These are phyloP conservation scores for Holothuria leucospilota DNA, from an alignment of 53 echinoderm and acorn worm genomes.

Conservation along the genomic window DNA sequence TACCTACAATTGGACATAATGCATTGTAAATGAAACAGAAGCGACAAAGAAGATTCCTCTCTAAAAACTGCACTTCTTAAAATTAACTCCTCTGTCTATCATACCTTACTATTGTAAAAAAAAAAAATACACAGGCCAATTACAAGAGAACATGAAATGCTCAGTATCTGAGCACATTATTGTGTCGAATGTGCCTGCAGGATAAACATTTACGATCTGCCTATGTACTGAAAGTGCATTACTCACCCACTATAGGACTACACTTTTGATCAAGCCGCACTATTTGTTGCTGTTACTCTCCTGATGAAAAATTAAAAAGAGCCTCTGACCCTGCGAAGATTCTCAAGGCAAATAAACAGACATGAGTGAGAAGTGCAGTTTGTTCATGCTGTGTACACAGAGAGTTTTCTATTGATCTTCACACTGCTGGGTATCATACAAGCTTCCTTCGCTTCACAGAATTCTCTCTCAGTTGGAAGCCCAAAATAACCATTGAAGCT, in stretches of 20 bases:
- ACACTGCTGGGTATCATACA: conserved; percentile 8
- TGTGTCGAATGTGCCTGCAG: no score
- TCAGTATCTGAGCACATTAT: no score
- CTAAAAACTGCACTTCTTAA: no score
- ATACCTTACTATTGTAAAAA: no score
- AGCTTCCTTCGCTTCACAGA: not conserved
- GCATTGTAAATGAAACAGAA: no score
- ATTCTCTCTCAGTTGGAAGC: conserved; percentile 28
- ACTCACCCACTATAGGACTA: conserved; percentile 4
- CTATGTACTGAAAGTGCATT: not conserved
- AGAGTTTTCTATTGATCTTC: conserved; percentile 29
- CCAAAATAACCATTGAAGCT: not conserved
- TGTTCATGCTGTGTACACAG: conserved; percentile 39
- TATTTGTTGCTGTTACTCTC: conserved; percentile 26
- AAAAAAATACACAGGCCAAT: no score
- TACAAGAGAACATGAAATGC: no score
- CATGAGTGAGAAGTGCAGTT: conserved; percentile 19
- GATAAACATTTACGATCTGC: no score
- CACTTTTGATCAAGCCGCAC: conserved; percentile 9
- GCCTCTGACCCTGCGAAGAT: not conserved
- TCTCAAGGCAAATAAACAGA: conserved; percentile 18
- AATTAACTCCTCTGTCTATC: no score
- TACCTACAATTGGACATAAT: no score
- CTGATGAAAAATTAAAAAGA: conserved; percentile 38
- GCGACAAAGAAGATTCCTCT: no score